Evolutionary conservation across 2,113 vertebrate genomes (phyloP).

Genomic region (Bos javanicus): DNA sequence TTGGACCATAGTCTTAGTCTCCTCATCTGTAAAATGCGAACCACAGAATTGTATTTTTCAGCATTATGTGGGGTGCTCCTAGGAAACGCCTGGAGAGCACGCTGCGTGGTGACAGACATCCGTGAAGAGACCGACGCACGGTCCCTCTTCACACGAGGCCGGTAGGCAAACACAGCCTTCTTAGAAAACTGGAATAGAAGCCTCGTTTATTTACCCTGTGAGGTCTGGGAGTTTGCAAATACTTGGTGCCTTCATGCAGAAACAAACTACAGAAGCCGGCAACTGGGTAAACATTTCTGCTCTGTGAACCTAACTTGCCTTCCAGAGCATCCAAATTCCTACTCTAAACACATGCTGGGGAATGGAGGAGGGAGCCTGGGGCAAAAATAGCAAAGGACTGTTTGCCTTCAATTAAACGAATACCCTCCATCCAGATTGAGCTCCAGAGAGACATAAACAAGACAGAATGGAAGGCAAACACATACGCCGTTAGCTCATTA

Average conservation of each 20-base stretch:
- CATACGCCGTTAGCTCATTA: not conserved
- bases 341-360: not conserved
- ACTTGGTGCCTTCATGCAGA: constrained; percentile 27
- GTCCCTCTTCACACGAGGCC: not conserved
- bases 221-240: constrained; percentile 37
- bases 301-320: not conserved
- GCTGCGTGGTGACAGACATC: not conserved
- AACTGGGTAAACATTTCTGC: constrained; percentile 26
- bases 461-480: not conserved
- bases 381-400: constrained; percentile 3
- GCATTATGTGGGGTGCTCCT: not conserved
- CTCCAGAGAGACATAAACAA: not conserved
- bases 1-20: not conserved
- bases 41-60: not conserved
- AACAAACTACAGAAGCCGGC: constrained; percentile 36
- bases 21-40: not conserved
- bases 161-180: constrained; percentile 20
- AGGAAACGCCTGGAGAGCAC: not conserved
- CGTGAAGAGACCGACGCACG: not conserved
- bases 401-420: not conserved
- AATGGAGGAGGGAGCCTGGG: not conserved
- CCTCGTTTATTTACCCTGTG: constrained; percentile 36
- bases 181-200: not conserved
- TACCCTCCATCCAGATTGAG: not conserved
- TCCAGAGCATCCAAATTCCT: not conserved